Evolutionary conservation across 2,113 vertebrate genomes (phyloP).

Genomic region (Cynocephalus volans): DNA sequence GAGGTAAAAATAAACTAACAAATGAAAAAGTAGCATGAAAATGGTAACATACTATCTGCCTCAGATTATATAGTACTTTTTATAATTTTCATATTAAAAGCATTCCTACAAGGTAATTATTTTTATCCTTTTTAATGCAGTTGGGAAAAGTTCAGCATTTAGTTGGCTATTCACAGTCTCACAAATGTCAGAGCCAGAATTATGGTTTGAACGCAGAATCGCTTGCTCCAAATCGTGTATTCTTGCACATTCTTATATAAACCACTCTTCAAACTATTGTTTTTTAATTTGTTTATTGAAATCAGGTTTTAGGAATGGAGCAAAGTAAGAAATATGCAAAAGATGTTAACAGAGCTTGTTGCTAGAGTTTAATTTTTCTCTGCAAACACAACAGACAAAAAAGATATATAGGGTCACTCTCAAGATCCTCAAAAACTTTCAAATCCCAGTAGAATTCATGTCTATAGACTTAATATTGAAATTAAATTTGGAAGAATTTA

Average conservation of each 20-base stretch:
- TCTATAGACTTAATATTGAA: not conserved
- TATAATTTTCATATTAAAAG: slow-evolving; percentile 39
- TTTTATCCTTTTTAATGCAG: not conserved
- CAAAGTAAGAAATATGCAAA: slow-evolving; percentile 23
- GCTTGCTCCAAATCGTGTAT: not conserved
- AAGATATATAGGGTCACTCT: not conserved
- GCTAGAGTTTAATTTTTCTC: not conserved
- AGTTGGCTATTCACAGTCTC: not conserved
- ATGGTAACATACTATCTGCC: not conserved
- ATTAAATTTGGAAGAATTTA: not conserved
- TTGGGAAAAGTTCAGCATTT: slow-evolving; percentile 13
- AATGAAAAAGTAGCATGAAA: slow-evolving; percentile 23
- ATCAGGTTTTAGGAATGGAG: not conserved
- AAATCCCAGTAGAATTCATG: not conserved
- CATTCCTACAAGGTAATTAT: not conserved
- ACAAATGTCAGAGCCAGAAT: not conserved
- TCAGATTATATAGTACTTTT: slow-evolving; percentile 11
- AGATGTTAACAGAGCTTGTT: not conserved
- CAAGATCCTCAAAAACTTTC: not conserved
- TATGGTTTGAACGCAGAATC: not conserved
- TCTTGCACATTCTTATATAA: not conserved
- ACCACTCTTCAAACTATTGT: not conserved
- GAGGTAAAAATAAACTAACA: not conserved
- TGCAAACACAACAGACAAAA: not conserved
- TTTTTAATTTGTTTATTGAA: not conserved